These are phyloP conservation scores for Ranitomeya imitator DNA, from an alignment of 2,113 vertebrate species.

Conservation along the genomic window DNA sequence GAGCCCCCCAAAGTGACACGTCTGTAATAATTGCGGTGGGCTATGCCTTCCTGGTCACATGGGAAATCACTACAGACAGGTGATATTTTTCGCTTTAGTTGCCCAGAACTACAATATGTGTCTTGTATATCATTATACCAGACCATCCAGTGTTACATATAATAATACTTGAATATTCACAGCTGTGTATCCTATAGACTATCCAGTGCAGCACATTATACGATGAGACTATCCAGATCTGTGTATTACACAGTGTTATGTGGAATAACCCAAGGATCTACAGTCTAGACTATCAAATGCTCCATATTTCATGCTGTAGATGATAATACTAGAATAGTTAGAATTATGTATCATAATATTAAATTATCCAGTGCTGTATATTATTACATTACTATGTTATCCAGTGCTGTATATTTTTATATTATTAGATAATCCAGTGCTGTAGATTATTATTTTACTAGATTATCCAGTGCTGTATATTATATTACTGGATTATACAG, in stretches of 20 bases:
- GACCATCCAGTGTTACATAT: not conserved
- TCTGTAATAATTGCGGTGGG: not conserved
- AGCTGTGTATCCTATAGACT: not conserved
- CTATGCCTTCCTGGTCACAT: not conserved
- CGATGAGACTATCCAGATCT: not conserved
- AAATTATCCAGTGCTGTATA: not conserved
- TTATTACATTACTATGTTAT: not conserved
- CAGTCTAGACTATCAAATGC: not conserved
- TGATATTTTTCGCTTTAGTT: not conserved
- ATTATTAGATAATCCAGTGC: not conserved
- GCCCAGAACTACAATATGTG: not conserved
- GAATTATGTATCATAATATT: not conserved
- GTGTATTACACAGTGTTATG: not conserved
- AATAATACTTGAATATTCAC: not conserved
- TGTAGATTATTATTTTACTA: not conserved
- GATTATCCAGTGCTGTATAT: not conserved
- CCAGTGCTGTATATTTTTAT: not conserved
- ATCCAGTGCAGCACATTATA: not conserved
- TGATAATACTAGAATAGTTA: not conserved
- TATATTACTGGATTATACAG: not conserved
- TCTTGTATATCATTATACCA: not conserved
- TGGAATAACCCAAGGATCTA: not conserved
- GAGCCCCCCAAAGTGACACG: not conserved
- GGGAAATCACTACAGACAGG: conserved; percentile 13
- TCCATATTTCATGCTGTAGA: not conserved